Percentiles rank a stretch among this genome's conserved stretches.
phyloP scores from a whole-genome alignment of 1,140 invertebrate genomes.

The Drosophila parvula region DNA sequence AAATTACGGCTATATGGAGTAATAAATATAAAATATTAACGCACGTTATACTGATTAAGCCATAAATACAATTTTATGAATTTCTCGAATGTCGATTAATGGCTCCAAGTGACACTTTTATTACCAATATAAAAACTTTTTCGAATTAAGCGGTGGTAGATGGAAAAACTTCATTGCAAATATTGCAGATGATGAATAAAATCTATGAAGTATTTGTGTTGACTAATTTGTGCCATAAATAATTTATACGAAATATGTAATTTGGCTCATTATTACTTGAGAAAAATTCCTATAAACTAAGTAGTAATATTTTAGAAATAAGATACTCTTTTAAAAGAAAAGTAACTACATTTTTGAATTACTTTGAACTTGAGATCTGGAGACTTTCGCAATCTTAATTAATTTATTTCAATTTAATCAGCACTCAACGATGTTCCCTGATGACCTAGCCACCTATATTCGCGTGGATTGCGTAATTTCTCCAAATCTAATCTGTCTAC shows the following conservation, averaged over 20 bases:
- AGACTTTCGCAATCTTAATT: not conserved
- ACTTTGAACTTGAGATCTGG: not conserved
- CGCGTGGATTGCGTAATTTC: slow-evolving; percentile 9
- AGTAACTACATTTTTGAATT: not conserved
- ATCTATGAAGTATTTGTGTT: not conserved
- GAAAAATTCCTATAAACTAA: not conserved
- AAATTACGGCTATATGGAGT: slow-evolving; percentile 16
- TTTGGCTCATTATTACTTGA: not conserved
- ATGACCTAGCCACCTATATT: slow-evolving; percentile 28
- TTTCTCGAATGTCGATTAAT: slow-evolving; percentile 50
- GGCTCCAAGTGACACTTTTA: slow-evolving; percentile 62
- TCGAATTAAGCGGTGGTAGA: slow-evolving; percentile 33
- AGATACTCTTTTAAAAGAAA: not conserved
- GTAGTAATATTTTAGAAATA: too few relatives aligned
- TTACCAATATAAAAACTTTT: slow-evolving; percentile 59
- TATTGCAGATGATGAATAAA: not conserved
- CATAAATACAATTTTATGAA: slow-evolving; percentile 64
- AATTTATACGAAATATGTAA: not conserved
- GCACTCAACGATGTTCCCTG: not conserved
- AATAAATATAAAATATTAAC: slow-evolving; percentile 62
- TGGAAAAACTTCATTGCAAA: slow-evolving; percentile 8
- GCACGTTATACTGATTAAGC: slow-evolving; percentile 67
- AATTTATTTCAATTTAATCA: slow-evolving; percentile 11
- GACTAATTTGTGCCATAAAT: not conserved
- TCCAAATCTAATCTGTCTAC: slow-evolving; percentile 25